Conservation (phyloP, 2,113 vertebrate species). For the Acanthisitta chloris region DNA sequence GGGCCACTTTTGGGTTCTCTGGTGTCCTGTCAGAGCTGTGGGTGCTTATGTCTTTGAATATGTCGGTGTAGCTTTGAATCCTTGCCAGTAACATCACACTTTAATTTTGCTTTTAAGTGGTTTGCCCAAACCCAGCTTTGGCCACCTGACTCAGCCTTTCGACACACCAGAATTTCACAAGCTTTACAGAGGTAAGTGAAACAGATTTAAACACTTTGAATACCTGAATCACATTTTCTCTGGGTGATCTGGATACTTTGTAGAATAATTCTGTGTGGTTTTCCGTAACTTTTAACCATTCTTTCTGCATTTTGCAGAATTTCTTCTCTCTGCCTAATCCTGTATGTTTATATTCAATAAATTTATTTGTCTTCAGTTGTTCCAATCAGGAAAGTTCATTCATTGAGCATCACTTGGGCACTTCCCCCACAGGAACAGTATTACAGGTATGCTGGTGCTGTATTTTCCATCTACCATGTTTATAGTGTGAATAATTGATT, state of each 20-base stretch:
- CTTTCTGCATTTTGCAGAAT: neutral
- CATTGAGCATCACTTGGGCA: slow-evolving; percentile 92
- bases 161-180: slow-evolving; percentile 90
- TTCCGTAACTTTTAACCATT: neutral
- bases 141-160: slow-evolving; percentile 87
- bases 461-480: neutral
- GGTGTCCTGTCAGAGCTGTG: neutral
- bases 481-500: neutral
- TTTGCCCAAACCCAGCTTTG: slow-evolving; percentile 84
- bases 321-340: neutral
- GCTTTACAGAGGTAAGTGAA: slow-evolving; percentile 88
- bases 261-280: neutral
- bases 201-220: neutral
- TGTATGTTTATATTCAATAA: neutral
- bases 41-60: neutral
- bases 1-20: neutral
- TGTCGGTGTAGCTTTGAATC: neutral
- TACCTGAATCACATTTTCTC: neutral
- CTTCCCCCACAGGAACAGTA: slow-evolving; percentile 89
- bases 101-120: slow-evolving; percentile 76
- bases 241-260: neutral
- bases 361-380: slow-evolving; percentile 81
- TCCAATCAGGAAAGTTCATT: slow-evolving; percentile 93
- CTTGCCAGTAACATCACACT: neutral
- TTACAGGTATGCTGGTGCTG: slow-evolving; percentile 82